phyloP scores from a whole-genome alignment of 2,797 vertebrate genomes.

The Sternarchorhynchus goeldii region DNA sequence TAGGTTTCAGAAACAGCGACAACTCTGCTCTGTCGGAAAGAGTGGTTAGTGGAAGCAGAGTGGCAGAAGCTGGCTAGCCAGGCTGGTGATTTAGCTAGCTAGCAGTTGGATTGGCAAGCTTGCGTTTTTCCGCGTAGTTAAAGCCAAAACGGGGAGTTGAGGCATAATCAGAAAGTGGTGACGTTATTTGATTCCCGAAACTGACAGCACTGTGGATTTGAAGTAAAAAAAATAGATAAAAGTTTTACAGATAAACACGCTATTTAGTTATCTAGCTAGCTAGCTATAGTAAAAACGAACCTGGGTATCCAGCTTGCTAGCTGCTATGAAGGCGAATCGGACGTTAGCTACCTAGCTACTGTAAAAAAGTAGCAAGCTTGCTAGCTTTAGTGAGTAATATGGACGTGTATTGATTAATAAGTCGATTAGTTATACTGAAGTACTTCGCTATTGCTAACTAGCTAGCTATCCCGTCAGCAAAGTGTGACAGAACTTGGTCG shows the following conservation, averaged over 20 bases:
- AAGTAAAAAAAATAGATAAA: not conserved
- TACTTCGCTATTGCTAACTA: constrained; percentile 4
- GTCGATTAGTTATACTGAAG: constrained; percentile 12
- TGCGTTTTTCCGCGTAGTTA: not conserved
- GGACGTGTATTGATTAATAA: not conserved
- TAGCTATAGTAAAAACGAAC: not conserved
- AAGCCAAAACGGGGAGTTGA: too few relatives aligned
- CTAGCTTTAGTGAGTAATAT: not conserved
- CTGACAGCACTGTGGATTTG: not conserved
- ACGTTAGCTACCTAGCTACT: not conserved
- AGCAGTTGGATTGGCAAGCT: not conserved
- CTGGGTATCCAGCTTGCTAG: not conserved
- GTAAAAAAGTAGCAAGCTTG: constrained; percentile 8
- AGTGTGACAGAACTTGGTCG: not conserved
- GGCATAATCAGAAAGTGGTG: not conserved
- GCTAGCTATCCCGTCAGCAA: constrained; percentile 9
- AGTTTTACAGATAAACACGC: not conserved
- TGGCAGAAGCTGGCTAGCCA: not conserved
- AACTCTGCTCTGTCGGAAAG: not conserved
- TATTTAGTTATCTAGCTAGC: too few relatives aligned
- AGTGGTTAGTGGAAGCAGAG: not conserved
- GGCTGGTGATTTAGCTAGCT: not conserved
- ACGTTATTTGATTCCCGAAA: too few relatives aligned
- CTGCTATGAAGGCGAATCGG: not conserved
- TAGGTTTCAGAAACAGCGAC: not conserved